phyloP scores from a whole-genome alignment of 23 tunicate species.

The Trididemnum miniatum region DNA sequence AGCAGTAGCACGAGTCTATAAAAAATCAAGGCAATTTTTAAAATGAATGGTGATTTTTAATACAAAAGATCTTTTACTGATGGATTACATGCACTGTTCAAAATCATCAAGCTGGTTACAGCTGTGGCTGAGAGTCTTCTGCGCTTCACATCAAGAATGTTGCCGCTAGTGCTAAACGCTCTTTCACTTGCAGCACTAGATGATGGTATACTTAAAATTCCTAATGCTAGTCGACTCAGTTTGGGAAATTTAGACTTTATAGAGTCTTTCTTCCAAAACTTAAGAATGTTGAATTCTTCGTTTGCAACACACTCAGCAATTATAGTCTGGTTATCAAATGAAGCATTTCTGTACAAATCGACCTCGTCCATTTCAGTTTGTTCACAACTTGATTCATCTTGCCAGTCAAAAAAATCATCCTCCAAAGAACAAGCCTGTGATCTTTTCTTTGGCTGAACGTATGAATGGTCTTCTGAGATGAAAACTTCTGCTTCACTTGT shows the following conservation, averaged over 20 bases:
- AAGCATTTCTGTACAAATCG: neutral
- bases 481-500: neutral
- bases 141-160: no score
- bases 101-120: no score
- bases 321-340: neutral
- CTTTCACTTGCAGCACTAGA: neutral
- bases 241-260: neutral
- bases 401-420: constrained; percentile 7
- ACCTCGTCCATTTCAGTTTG: neutral
- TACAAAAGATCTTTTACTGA: no score
- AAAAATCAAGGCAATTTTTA: no score
- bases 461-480: neutral
- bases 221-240: neutral
- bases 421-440: neutral
- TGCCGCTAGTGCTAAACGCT: neutral
- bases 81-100: no score
- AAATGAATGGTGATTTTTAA: no score
- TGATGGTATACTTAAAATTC: neutral
- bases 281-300: neutral
- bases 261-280: neutral
- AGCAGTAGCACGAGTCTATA: no score
- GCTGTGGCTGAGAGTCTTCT: no score
- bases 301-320: neutral
- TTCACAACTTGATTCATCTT: neutral
- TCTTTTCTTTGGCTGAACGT: neutral